Base-by-base conservation (phyloP, 2,888 invertebrate genomes). In the Timema cristinae region DNA sequence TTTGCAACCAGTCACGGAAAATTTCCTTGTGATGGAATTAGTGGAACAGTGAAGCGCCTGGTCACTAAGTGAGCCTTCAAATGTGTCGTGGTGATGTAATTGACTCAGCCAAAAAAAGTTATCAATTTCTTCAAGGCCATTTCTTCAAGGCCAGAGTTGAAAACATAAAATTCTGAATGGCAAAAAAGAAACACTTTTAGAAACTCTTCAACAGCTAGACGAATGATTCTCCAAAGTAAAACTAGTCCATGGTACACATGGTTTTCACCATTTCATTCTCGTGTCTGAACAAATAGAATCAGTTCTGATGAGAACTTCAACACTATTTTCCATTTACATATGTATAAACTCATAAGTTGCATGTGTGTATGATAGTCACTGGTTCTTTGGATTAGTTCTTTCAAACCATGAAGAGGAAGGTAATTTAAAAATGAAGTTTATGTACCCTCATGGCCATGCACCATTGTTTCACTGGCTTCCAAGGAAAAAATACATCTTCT, bases 391-490 rank as follows among this genome's bases (percentile, higher is more conserved):
- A 11, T 9, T 59, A n/a, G 32, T 59, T 7, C 15, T 59, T 11
- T 59, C 59, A 59, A n/a, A 59, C 10, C 16, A 59, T 59, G 59
- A 63, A 13, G 63, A 63, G 6, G 47, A 63, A 32, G 32, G 63
- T 63, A 32, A 63, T 6, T 6, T 63, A 63, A 32, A 32, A 63
- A 32, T 63, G 15, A 63, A 63, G 47, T 63, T 63, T 32, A 63
- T 63, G 63, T 32, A 63, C 63, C 63, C 47, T 63, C 48, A 63
- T 32, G 63, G 63, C 47, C 47, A 7, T 15, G 47, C 63, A 63
- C 9, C 9, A 63, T 63, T 32, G n/a, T 63, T 63, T 63, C n/a
- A 63, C 63, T 63, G 63, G 63, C 63, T 32, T 13, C 63, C 47
- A 63, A 59, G 8, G n/a, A 59, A 59, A 47, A 15, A 61, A 32